Conservation (phyloP, 2,888 invertebrate genomes). For the Rhamnusium bicolor region DNA sequence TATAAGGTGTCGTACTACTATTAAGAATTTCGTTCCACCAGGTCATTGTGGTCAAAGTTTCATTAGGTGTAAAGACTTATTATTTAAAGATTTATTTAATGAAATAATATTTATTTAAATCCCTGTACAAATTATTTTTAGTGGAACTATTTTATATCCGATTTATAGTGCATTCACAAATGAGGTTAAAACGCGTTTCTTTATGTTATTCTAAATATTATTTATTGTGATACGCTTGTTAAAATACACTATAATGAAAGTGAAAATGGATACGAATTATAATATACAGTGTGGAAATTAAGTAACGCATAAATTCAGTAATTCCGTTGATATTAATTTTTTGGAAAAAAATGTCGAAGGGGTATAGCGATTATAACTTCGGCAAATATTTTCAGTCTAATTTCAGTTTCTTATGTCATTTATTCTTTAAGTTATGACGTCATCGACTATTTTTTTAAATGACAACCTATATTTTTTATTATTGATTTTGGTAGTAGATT, state of each 20-base stretch:
- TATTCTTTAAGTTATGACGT: too few relatives aligned
- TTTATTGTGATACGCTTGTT: constrained; percentile 15
- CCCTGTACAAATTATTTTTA: constrained; percentile 19
- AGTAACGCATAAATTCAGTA: too few relatives aligned
- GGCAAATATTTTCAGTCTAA: too few relatives aligned
- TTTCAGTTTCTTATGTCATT: too few relatives aligned
- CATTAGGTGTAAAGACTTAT: background rate
- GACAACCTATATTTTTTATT: too few relatives aligned
- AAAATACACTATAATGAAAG: constrained; percentile 2
- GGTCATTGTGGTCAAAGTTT: constrained; percentile 9
- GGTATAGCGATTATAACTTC: too few relatives aligned
- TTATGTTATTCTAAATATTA: constrained; percentile 26
- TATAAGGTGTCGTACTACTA: constrained; percentile 1
- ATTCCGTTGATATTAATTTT: too few relatives aligned
- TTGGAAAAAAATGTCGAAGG: too few relatives aligned
- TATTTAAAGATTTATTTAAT: constrained; percentile 6
- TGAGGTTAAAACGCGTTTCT: background rate
- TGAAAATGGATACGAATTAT: background rate
- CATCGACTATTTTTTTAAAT: too few relatives aligned
- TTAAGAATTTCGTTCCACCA: constrained; percentile 10
- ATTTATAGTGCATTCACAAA: constrained; percentile 19
- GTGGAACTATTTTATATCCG: constrained; percentile 7
- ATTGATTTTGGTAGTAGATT: too few relatives aligned
- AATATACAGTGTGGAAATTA: too few relatives aligned
- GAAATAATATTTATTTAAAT: constrained; percentile 13